Base-by-base conservation (phyloP, 2,797 vertebrate genomes). In the Sebastes ruberrimus region DNA sequence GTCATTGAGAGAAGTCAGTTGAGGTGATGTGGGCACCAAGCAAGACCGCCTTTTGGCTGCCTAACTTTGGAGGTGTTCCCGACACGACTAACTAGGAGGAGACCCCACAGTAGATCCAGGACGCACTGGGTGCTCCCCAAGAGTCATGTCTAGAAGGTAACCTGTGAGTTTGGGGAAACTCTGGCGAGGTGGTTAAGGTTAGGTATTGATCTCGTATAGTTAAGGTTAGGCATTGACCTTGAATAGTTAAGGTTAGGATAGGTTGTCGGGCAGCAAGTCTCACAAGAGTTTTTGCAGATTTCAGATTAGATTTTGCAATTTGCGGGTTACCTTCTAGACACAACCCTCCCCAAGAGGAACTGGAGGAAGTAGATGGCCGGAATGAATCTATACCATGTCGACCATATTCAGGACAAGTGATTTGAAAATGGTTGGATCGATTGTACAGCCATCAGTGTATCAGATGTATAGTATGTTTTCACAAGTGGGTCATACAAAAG, bases 1-100 rank as follows among this genome's bases (percentile, higher is more conserved):
- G n/a, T 32, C 52, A 53, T 35, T 49, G 25, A 64, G 42, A 57
- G 38, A 68, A 76, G 60, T 70, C 71, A 72, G 69, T 25, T 35
- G 69, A 77, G 74, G 74, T 80, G 38, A 77, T 57, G 70, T 81
- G 70, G 66, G 72, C 67, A 81, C 35, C 22, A 63, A 56, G 22
- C 30, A 62, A 70, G 35, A 65, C 63, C 32, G 55, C n/a, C 52
- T 81, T 27, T 35, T 68, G 68, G 61, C 42, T 74, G 55, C 62
- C 33, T 67, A 11, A 42, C 18, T 78, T 67, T 78, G 73, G 74
- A 82, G 70, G 30, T 57, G 49, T 65, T 81, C 78, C 70, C 59
- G 3, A 61, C 49, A 60, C 4, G 18, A 30, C 59, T 75, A 56
- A 72, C 14, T 53, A 57, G 49, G 20, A 78, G 57, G 42, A 77